Evolutionary conservation across 1,140 invertebrate species (phyloP), one percentile per base, ranked within the genome.

Genomic region (Drosophila albomicans): DNA sequence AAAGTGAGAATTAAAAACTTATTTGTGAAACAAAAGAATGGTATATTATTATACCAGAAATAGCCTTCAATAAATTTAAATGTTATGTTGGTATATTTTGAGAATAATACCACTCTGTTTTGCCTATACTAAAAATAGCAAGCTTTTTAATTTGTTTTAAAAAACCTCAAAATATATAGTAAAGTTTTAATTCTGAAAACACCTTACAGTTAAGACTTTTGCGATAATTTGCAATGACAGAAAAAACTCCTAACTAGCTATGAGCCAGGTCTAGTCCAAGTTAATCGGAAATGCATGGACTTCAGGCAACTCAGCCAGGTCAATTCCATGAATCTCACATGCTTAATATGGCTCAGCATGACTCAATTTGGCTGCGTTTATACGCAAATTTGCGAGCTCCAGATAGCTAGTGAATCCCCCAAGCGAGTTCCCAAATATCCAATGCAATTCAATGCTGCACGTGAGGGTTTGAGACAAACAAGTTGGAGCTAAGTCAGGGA

Each of bases 291-390:
- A 20, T 20, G 32, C 35, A 57, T 10, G 2, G 11, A 15, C 3
- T 54, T 30, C 10, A 52, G 11, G n/a, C 30, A 41, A 6, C 6
- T 41, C 15, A 38, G n/a, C 5, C 51, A 52, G 51, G 5, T 52
- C 51, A 52, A 56, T 56, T 41, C 41, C 41, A 57, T 41, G 54
- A 8, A 5, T 38, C n/a, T 13, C 13, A 7, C 15, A 20, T 38
- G 49, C 32, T 58, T 61, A 54, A 67, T 73, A 77, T 74, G 73
- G 65, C 49, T 59, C 58, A 64, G 57, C 49, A 66, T 25, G 78
- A 43, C 68, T 78, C 43, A 65, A 86, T 84, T 84, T 69, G 73
- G 56, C 2, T 69, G 57, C 41, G 65, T 62, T 74, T 69, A 74
- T 62, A 69, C 62, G 65, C 65, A 30, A 56, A 73, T 63, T 80